Base-by-base conservation (phyloP, 2,888 invertebrate species). In the Lasioglossum zephyrum region DNA sequence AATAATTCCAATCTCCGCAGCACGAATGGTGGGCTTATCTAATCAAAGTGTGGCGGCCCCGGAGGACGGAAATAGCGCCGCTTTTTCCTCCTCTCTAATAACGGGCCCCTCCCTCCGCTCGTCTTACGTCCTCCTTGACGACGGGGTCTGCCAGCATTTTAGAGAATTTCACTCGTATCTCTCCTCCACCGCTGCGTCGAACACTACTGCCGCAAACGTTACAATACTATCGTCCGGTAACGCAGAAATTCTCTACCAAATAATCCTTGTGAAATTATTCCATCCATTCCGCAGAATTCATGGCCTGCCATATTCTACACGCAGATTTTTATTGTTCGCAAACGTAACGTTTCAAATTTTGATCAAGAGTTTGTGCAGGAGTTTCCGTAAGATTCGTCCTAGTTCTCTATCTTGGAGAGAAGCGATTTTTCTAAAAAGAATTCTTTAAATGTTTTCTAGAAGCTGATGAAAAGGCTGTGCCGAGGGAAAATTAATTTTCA, bases 11-110 rank as follows among this genome's bases (percentile, higher is more conserved):
- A 91, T 88, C 91, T 91, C 87, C 76, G 83, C 80, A 84, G 87
- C 87, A 91, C 89, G 86, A 90, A 87, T 88, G 89, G 91, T 85
- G 90, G 90, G 86, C 86, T 92, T 92, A 92, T 92, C 92, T 93
- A 93, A 93, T 92, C 92, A 92, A 92, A 91, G 89, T 90, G 88
- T 88, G 92, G 90, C 92, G 90, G 89, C 87, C 87, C 87, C 91
- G 89, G 88, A 91, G 89, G 91, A 92, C 94, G 94, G 94, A 94
- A 94, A 92, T 92, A 93, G 91, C 92, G 92, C 87, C 92, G 90
- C 92, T 93, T 91, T 90, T 93, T 93, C 91, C 92, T 92, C 88
- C 91, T 91, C 90, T 91, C 91, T 89, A 90, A 91, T 92, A 90
- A 87, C 85, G 84, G 88, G 79, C 86, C 87, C 89, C 86, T 89